Conservation (phyloP, 2,888 invertebrate genomes). For the Chesias legatella region DNA sequence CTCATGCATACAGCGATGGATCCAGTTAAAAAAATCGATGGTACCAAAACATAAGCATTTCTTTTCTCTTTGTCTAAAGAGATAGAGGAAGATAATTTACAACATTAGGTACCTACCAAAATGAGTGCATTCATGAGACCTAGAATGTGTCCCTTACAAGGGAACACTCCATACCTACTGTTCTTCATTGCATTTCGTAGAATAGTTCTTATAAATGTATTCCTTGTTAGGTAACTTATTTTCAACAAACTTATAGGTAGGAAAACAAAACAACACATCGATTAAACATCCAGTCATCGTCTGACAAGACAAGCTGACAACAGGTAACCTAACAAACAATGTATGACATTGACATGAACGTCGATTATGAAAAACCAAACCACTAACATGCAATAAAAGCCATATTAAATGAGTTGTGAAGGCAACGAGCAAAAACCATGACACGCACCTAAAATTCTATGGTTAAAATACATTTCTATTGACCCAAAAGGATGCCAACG, state of each 20-base stretch:
- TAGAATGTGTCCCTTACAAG: no score
- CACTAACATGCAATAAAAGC: conserved; percentile 65
- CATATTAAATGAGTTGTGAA: conserved; percentile 45
- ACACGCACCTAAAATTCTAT: conserved; percentile 51
- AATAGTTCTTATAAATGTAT: no score
- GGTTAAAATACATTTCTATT: conserved; percentile 54
- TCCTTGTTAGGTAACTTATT: conserved; percentile 17
- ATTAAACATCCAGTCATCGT: conserved; percentile 20
- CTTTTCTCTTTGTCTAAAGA: no score
- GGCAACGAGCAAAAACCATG: conserved; percentile 72
- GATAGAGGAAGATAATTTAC: no score
- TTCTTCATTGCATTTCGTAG: no score
- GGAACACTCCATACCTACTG: no score
- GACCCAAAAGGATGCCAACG: conserved; percentile 39
- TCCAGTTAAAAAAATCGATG: no score
- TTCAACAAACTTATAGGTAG: conserved; percentile 9
- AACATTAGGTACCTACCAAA: no score
- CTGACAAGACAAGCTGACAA: no score
- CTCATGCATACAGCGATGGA: no score
- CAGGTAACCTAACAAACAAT: conserved; percentile 30
- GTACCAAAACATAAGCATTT: no score
- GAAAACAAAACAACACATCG: conserved; percentile 21
- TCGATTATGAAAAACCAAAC: conserved; percentile 26
- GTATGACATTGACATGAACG: conserved; percentile 29
- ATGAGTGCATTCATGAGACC: no score